Evolutionary conservation across 2,888 invertebrate species (phyloP).

Genomic region (Dasysyrphus albostriatus): DNA sequence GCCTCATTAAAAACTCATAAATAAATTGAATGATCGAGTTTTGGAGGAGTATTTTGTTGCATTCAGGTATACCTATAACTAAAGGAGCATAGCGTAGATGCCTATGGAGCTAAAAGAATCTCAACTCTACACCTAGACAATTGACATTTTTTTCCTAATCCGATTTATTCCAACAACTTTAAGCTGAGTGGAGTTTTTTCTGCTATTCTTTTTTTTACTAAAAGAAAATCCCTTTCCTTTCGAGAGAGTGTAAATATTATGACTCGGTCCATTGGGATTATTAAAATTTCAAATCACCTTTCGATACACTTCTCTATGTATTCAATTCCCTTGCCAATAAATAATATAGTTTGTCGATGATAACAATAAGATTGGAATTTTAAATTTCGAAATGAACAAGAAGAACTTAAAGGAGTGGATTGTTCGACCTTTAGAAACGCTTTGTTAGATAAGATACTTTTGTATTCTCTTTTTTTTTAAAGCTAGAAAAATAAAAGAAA

Average conservation of each 20-base stretch:
- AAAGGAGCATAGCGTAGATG: neutral
- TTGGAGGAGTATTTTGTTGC: constrained; percentile 22
- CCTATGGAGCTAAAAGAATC: constrained; percentile 19
- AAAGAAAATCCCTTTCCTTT: constrained; percentile 32
- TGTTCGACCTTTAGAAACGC: constrained; percentile 40
- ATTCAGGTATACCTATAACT: neutral
- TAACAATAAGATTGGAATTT: constrained; percentile 66
- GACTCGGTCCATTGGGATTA: constrained; percentile 70
- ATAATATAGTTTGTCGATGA: constrained; percentile 64
- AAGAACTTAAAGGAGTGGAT: constrained; percentile 67
- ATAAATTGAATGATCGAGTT: constrained; percentile 74
- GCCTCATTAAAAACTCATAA: constrained; percentile 76
- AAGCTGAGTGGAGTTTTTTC: neutral
- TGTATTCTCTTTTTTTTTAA: constrained; percentile 7
- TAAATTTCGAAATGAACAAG: constrained; percentile 4
- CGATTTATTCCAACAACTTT: constrained; percentile 4
- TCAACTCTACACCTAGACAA: constrained; percentile 31
- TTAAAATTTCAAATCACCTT: constrained; percentile 68
- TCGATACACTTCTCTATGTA: neutral
- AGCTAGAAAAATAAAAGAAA: constrained; percentile 17
- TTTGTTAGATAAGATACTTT: constrained; percentile 18
- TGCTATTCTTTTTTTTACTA: neutral
- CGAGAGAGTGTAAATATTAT: constrained; percentile 69
- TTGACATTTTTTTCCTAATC: constrained; percentile 53
- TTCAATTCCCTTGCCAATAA: constrained; percentile 74